Percentiles rank a stretch among this genome's conserved stretches.
Evolutionary conservation across 2,888 invertebrate genomes (phyloP).

Genomic region (Macroteleia sp.): DNA sequence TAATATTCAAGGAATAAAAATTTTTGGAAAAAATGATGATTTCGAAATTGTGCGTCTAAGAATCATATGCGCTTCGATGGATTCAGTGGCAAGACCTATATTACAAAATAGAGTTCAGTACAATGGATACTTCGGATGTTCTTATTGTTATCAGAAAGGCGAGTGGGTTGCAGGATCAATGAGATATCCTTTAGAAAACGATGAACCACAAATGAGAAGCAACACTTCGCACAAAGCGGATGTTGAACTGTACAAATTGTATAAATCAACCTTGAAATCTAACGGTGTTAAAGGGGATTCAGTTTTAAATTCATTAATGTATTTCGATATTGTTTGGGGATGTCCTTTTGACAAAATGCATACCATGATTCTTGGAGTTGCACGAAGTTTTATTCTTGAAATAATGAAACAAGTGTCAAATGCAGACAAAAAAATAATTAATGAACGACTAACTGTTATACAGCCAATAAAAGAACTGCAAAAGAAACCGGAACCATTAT

Average conservation of each 20-base stretch:
- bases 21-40: background rate
- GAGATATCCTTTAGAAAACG: conserved; percentile 7
- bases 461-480: conserved; percentile 24
- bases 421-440: conserved; percentile 1
- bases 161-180: conserved; percentile 16
- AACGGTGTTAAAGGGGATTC: conserved; percentile 36
- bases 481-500: conserved; percentile 29
- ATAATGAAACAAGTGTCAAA: conserved; percentile 12
- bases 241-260: background rate
- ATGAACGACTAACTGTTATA: conserved; percentile 1
- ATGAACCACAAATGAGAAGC: conserved; percentile 14
- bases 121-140: conserved; percentile 28
- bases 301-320: conserved; percentile 15
- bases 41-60: background rate
- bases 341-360: conserved; percentile 46
- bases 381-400: conserved; percentile 3
- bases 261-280: conserved; percentile 17
- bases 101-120: conserved; percentile 27
- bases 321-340: conserved; percentile 41
- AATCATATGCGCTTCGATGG: conserved; percentile 18
- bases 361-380: conserved; percentile 29
- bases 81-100: conserved; percentile 23
- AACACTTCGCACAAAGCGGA: conserved; percentile 15
- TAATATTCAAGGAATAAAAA: background rate
- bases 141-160: conserved; percentile 38